These are phyloP conservation scores for Trimorus sp. DNA, from an alignment of 2,888 invertebrate species.

Conservation along the genomic window DNA sequence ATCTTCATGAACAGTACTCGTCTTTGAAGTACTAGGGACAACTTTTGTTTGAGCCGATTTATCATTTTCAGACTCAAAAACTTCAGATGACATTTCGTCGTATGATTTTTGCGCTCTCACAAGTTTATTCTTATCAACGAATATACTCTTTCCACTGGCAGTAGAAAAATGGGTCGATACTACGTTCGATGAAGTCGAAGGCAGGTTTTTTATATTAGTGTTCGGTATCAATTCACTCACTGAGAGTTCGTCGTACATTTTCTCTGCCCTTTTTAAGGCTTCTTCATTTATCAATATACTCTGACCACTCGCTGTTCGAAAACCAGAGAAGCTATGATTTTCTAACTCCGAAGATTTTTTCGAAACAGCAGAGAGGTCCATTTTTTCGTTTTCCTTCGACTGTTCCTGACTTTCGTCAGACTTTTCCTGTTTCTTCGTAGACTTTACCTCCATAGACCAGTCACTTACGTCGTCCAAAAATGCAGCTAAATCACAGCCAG, in stretches of 20 bases:
- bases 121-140: slow-evolving; percentile 19
- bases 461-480: slow-evolving; percentile 47
- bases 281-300: too few species aligned
- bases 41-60: neutral
- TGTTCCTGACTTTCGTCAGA: too few species aligned
- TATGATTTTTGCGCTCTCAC: neutral
- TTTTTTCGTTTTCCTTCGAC: too few species aligned
- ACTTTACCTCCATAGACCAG: slow-evolving; percentile 22
- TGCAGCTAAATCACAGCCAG: slow-evolving; percentile 47
- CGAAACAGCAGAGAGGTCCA: too few species aligned
- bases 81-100: neutral
- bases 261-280: neutral
- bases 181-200: neutral
- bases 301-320: too few species aligned
- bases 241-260: neutral
- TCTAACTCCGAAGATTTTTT: too few species aligned
- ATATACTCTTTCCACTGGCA: slow-evolving; percentile 26
- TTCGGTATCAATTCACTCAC: too few species aligned
- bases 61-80: neutral
- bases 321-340: too few species aligned
- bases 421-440: too few species aligned
- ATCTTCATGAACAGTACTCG: neutral
- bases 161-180: slow-evolving; percentile 38
- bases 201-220: too few species aligned
- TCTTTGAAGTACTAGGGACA: neutral